Base-by-base conservation (phyloP, 1,140 invertebrate genomes). In the Diprion similis region DNA sequence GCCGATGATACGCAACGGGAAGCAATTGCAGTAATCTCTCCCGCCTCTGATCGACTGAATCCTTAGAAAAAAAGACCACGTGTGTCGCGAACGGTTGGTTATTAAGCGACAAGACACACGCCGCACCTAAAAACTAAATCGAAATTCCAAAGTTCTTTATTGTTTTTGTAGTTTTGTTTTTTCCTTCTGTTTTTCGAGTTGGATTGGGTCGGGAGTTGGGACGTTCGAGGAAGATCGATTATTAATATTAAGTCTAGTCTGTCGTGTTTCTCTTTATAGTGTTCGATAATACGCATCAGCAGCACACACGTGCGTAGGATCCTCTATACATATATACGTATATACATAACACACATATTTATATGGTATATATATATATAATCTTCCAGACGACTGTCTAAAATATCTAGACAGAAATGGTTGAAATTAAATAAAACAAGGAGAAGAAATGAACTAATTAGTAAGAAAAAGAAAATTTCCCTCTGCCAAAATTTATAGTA, bases 1-100 rank as follows among this genome's bases (percentile, higher is more conserved):
- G 80, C 78, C 76, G 80, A 64, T 15, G 59, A 77, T 77, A 80
- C 73, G 82, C 84, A 81, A 81, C 80, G 83, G 83, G 85, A 77
- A 76, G 77, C 75, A 81, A 72, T 77, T 76, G 75, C 76, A 80
- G 78, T 72, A 75, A 80, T 78, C 80, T 78, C 19, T 78, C 66
- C 17, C 37, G 37, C 66, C 18, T 68, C 15, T 45, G 15, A 68
- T 68, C 15, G 37, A 45, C 66, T 19, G 37, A 11, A 64, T 18
- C 4, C 13, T 45, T 19, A 11, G 18, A 68, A 19, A 15, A 37
- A 68, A 19, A 68, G 66, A 45, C 15, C 15, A 45, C 66, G 66
- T 68, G 66, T 68, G 10, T 64, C 66, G 13, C 66, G 59, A 37
- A 37, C 51, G 51, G 51, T 51, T 10, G 48, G 15, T 13, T 6